Evolutionary conservation across 2,888 invertebrate species (phyloP).

Genomic region (Ceraclea dissimilis): DNA sequence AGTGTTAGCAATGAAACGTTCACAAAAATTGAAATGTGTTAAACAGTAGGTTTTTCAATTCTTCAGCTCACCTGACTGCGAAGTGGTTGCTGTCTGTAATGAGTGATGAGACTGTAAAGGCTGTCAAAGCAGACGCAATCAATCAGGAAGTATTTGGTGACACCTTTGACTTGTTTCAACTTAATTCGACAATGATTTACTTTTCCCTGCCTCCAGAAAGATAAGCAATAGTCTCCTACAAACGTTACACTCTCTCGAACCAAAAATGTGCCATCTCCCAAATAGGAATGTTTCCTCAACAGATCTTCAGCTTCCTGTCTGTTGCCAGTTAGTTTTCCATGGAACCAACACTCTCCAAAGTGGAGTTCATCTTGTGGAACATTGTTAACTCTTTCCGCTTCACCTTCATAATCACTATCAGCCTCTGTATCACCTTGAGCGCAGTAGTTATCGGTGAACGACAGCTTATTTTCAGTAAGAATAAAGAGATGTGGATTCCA

Average conservation of each 20-base stretch:
- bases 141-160: constrained; percentile 84
- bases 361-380: constrained; percentile 83
- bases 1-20: background rate
- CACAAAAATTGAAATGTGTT: background rate
- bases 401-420: constrained; percentile 53
- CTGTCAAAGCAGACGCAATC: constrained; percentile 86
- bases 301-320: constrained; percentile 74
- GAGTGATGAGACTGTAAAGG: constrained; percentile 81
- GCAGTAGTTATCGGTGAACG: constrained; percentile 69
- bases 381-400: constrained; percentile 49
- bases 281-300: constrained; percentile 64
- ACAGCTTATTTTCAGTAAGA: constrained; percentile 78
- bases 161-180: constrained; percentile 79
- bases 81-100: constrained; percentile 80
- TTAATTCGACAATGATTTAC: constrained; percentile 91
- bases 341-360: constrained; percentile 91
- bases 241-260: constrained; percentile 93
- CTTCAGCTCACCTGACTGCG: constrained; percentile 59
- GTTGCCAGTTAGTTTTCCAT: constrained; percentile 76
- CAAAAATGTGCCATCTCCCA: constrained; percentile 88
- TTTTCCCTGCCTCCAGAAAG: constrained; percentile 85
- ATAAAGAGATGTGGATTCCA: constrained; percentile 95
- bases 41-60: background rate
- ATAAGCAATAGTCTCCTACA: constrained; percentile 91
- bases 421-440: constrained; percentile 47